These are phyloP conservation scores for Meteorus cinctellus DNA, from an alignment of 2,888 invertebrate species.

Conservation along the genomic window DNA sequence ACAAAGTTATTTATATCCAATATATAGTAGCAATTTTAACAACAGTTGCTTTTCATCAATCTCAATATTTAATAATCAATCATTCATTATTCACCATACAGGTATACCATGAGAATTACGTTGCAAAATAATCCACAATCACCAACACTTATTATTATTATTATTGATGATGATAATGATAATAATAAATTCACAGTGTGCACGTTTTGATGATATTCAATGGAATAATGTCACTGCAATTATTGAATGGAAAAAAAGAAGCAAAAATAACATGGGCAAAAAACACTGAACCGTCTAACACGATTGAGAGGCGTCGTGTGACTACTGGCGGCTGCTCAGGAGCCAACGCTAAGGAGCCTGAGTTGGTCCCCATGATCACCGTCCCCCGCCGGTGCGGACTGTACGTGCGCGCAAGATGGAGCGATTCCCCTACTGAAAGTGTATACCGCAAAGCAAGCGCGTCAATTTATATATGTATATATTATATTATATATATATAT, in stretches of 20 bases:
- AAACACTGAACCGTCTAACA: conserved; percentile 47
- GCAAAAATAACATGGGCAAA: not conserved
- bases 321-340: conserved; percentile 53
- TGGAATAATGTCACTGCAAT: conserved; percentile 8
- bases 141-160: conserved; percentile 6
- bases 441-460: conserved; percentile 28
- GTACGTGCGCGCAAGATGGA: conserved; percentile 52
- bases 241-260: conserved; percentile 1
- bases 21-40: no score
- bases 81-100: not conserved
- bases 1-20: no score
- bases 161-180: not conserved
- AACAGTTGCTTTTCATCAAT: conserved; percentile 5
- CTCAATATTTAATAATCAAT: not conserved
- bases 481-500: no score
- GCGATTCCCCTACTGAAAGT: conserved; percentile 44
- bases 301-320: conserved; percentile 54
- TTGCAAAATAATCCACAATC: conserved; percentile 13
- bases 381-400: conserved; percentile 45
- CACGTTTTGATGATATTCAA: not conserved
- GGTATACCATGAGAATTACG: conserved; percentile 2
- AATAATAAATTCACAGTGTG: conserved; percentile 14
- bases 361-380: conserved; percentile 25
- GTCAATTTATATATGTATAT: conserved; percentile 35
- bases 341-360: conserved; percentile 46